A percentile compares a stretch with the other conserved stretches of the same genome.
phyloP scores from a whole-genome alignment of 2,113 vertebrate genomes.

The Phodopus roborovskii region DNA sequence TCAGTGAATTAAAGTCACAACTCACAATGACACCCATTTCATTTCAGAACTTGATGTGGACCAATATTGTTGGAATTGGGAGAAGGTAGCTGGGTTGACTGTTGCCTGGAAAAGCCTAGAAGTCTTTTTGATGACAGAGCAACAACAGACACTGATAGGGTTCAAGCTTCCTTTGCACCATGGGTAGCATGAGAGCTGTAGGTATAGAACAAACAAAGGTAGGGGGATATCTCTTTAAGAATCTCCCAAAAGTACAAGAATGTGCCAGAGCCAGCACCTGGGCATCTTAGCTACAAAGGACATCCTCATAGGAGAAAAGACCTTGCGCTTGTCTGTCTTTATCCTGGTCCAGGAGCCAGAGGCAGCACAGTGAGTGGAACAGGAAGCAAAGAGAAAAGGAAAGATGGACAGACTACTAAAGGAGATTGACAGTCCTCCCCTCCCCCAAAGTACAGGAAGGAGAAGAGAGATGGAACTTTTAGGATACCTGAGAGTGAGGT shows the following conservation, averaged over 20 bases:
- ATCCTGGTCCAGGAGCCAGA: not conserved
- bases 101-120: not conserved
- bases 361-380: not conserved
- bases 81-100: not conserved
- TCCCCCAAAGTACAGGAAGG: not conserved
- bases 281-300: not conserved
- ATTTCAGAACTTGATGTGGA: not conserved
- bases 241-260: not conserved
- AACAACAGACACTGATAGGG: not conserved
- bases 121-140: not conserved
- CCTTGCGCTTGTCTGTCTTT: not conserved
- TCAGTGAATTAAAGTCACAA: not conserved
- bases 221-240: not conserved
- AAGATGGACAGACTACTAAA: not conserved
- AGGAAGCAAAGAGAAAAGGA: not conserved
- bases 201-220: not conserved
- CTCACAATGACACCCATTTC: not conserved
- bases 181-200: not conserved
- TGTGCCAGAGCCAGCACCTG: not conserved
- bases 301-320: not conserved
- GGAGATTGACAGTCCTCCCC: not conserved
- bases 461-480: not conserved
- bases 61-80: not conserved
- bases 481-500: not conserved
- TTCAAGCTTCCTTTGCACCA: not conserved